Base-by-base conservation (phyloP, 2,888 invertebrate genomes). In the Papilio demoleus region DNA sequence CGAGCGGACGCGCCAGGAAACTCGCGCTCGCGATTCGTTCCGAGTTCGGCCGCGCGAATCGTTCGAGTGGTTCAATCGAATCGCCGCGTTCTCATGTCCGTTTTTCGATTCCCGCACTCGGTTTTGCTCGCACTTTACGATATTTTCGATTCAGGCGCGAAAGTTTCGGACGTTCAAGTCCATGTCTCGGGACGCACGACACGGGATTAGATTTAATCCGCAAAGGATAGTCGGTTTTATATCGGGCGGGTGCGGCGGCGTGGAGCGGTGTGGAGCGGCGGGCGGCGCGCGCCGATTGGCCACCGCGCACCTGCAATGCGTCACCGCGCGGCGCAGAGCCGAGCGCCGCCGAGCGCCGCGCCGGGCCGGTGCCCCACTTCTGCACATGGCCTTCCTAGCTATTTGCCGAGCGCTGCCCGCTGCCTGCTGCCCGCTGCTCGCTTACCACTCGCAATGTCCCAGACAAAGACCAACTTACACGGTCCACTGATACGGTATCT, bases 231-330 rank as follows among this genome's bases (percentile, higher is more conserved):
- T 92, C 88, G 93, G 93, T 94, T 94, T 94, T 94, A 94, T 94
- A 94, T 93, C 88, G 88, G 93, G 92, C 94, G 95, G 95, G 94
- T 94, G 95, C 94, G 94, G 94, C 94, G 94, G 94, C 95, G 94
- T 95, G 94, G 94, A 95, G 94, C 94, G 94, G 94, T 93, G 93
- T 95, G 94, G 94, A 95, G 94, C 94, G 94, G 94, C 93, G 93
- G 93, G 93, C 94, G 90, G 91, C 92, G 94, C 93, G 93, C 94
- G 94, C 93, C 94, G 94, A 96, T 96, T 96, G 96, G 96, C 94
- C 93, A 93, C 88, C 93, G 94, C 94, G 95, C 95, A 96, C 96
- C 96, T 96, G 96, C 96, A 96, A 96, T 96, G 96, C 96, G 96
- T 95, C 96, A 96, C 88, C 90, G 92, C 90, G 90, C 88, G 87